A percentile compares a stretch with the other conserved stretches of the same genome.
Evolutionary conservation across 2,888 invertebrate species (phyloP).

Genomic region (Diplolepis rosae): DNA sequence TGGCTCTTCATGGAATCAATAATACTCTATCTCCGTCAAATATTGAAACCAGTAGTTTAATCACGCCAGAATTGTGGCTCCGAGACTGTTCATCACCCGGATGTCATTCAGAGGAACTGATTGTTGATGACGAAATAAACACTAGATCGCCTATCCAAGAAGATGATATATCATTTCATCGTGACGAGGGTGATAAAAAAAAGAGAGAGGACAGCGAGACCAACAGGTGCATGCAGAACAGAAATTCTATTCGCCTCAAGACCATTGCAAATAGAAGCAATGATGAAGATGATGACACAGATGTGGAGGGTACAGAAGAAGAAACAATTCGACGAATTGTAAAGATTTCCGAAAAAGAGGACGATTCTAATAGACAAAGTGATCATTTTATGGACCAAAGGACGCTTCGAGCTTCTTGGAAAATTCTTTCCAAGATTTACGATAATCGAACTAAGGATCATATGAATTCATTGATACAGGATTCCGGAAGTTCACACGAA

Average conservation of each 20-base stretch:
- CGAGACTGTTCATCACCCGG: conserved; percentile 85
- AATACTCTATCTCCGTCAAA: conserved; percentile 52
- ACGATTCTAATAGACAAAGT: neutral
- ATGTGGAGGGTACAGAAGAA: neutral
- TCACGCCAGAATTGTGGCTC: conserved; percentile 94
- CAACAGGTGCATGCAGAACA: conserved; percentile 30
- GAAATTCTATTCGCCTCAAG: conserved; percentile 35
- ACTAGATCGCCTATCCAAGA: conserved; percentile 49
- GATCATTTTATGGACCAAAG: conserved; percentile 15
- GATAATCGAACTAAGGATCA: conserved; percentile 3
- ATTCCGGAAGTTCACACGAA: conserved; percentile 10
- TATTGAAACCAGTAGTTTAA: conserved; percentile 76
- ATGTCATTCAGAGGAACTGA: conserved; percentile 55
- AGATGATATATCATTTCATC: conserved; percentile 53
- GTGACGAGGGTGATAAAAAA: conserved; percentile 41
- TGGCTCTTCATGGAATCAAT: conserved; percentile 79
- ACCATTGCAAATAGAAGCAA: conserved; percentile 33
- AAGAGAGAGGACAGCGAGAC: conserved; percentile 37
- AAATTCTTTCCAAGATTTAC: conserved; percentile 5
- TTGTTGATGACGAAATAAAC: conserved; percentile 55
- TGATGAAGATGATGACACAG: neutral
- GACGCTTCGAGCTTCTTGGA: neutral
- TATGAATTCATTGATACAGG: conserved; percentile 3
- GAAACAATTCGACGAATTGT: neutral
- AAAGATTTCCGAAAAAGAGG: conserved; percentile 2